These are phyloP conservation scores for Carollia perspicillata DNA, from an alignment of 2,113 vertebrate genomes.

Conservation along the genomic window DNA sequence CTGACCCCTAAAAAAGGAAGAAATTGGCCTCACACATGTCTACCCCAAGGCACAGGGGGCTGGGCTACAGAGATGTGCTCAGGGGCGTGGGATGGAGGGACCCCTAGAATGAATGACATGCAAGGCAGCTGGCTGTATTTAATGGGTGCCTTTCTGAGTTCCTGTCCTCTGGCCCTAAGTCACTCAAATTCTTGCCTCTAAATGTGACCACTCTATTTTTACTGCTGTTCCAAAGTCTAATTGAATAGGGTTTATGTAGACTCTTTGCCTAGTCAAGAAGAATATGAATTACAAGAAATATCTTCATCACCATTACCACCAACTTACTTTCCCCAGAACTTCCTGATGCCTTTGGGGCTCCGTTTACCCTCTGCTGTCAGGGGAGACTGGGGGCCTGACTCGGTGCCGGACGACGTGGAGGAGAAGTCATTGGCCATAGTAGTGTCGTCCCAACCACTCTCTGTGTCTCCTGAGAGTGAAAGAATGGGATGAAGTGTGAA, in stretches of 20 bases:
- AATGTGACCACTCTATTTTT: not conserved
- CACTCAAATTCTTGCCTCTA: not conserved
- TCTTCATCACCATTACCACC: not conserved
- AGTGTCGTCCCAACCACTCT: constrained; percentile 82
- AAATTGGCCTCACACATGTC: not conserved
- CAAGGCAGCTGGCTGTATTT: not conserved
- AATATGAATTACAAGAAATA: not conserved
- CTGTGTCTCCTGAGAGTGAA: constrained; percentile 85
- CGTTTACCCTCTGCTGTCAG: constrained; percentile 90
- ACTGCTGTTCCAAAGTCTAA: not conserved
- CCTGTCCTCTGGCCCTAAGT: not conserved
- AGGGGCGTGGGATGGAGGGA: not conserved
- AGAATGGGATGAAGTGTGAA: constrained; percentile 46
- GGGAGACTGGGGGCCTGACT: constrained; percentile 87
- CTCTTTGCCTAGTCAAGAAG: not conserved
- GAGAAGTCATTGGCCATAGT: constrained; percentile 82
- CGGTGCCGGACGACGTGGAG: constrained; percentile 83
- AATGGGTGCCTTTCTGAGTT: not conserved
- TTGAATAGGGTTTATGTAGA: not conserved
- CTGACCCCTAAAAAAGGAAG: not conserved
- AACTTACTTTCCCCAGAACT: constrained; percentile 98
- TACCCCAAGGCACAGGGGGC: not conserved
- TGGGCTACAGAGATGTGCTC: not conserved
- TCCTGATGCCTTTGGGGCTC: constrained; percentile 95
- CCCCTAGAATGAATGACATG: not conserved